Conservation (phyloP, 2,113 vertebrate species). For the Apteryx owenii region DNA sequence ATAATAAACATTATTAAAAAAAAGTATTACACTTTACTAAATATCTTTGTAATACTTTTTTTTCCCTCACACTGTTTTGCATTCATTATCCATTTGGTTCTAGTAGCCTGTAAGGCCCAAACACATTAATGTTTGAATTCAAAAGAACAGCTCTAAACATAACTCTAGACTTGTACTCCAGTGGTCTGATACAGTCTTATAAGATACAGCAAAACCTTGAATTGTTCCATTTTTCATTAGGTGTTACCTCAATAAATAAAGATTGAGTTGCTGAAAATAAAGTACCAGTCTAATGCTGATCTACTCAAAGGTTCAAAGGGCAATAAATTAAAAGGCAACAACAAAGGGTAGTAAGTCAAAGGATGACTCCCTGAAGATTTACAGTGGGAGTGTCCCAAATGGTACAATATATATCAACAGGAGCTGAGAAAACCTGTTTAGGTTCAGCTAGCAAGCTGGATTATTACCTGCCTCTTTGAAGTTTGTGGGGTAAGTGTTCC, state of each 20-base stretch:
- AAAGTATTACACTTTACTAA: background rate
- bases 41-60: background rate
- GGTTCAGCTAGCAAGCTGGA: constrained; percentile 10
- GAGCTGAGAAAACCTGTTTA: background rate
- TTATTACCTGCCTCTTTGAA: background rate
- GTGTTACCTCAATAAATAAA: background rate
- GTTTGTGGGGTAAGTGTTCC: constrained; percentile 50
- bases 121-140: background rate
- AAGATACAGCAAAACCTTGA: background rate
- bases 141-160: background rate
- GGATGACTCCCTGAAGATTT: background rate
- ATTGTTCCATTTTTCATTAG: background rate
- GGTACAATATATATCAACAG: constrained; percentile 42
- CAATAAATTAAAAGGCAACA: background rate
- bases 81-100: background rate
- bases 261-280: background rate
- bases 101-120: background rate
- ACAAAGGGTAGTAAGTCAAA: background rate
- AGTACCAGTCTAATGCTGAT: background rate
- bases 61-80: background rate
- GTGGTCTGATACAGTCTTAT: background rate
- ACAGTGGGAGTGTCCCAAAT: constrained; percentile 60
- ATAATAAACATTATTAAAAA: background rate
- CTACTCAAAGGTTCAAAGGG: background rate
- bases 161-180: background rate